Evolutionary conservation across 2,797 vertebrate species (phyloP).

Genomic region (Acestrorhynchus altus): DNA sequence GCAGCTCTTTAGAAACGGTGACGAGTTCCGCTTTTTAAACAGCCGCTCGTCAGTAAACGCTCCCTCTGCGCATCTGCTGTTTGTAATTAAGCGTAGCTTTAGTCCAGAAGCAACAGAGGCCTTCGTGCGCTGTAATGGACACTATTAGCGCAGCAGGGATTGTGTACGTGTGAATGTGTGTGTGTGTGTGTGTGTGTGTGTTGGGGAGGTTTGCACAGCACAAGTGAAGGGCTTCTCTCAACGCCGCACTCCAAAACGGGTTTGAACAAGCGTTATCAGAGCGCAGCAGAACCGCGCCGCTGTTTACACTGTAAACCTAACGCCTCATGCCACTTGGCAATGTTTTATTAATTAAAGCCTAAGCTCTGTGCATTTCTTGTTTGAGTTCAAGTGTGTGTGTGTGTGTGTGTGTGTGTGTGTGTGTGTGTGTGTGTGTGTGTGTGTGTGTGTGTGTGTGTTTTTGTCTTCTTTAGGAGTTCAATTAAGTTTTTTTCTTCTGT

Average conservation of each 20-base stretch:
- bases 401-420: neutral
- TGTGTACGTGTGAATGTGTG: slow-evolving; percentile 18
- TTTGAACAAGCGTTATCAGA: slow-evolving; percentile 58
- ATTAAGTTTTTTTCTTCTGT: slow-evolving; percentile 20
- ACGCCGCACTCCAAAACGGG: slow-evolving; percentile 52
- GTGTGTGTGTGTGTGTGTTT: neutral
- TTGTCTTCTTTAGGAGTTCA: slow-evolving; percentile 21
- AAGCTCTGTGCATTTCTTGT: slow-evolving; percentile 28
- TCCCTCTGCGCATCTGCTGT: neutral
- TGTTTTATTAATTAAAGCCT: slow-evolving; percentile 53
- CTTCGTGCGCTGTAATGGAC: slow-evolving; percentile 17
- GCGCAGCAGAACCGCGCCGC: slow-evolving; percentile 47
- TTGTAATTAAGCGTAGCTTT: slow-evolving; percentile 15
- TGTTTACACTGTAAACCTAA: slow-evolving; percentile 54
- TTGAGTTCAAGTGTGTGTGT: slow-evolving; percentile 37
- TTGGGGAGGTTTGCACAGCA: slow-evolving; percentile 7
- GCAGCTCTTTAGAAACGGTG: neutral
- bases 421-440: neutral
- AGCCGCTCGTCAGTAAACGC: neutral
- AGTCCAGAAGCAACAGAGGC: neutral
- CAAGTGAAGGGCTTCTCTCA: slow-evolving; percentile 46
- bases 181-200: slow-evolving; percentile 56
- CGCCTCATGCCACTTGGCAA: slow-evolving; percentile 47
- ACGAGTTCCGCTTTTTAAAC: neutral
- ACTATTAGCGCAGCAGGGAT: neutral